Percentiles rank a stretch among this genome's conserved stretches.
These are phyloP conservation scores for Rhopalosiphum maidis DNA, from an alignment of 1,140 invertebrate species.

Conservation along the genomic window DNA sequence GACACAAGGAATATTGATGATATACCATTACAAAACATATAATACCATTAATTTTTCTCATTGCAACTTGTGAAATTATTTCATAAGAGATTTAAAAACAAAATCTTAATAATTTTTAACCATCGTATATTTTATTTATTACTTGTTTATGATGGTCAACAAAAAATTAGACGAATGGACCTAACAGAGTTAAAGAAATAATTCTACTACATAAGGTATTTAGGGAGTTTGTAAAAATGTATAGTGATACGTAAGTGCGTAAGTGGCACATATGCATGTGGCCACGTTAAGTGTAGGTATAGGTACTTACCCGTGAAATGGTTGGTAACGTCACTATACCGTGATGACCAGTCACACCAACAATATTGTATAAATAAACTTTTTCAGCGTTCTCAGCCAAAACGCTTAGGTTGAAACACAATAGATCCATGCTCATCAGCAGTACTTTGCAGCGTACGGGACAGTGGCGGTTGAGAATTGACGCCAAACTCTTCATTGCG, in stretches of 20 bases:
- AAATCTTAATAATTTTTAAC: too few species aligned
- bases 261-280: neutral
- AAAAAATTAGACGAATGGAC: too few species aligned
- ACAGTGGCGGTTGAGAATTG: conserved; percentile 26
- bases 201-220: too few species aligned
- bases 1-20: too few species aligned
- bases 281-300: neutral
- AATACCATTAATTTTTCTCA: too few species aligned
- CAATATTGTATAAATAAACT: conserved; percentile 19
- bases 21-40: too few species aligned
- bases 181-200: too few species aligned
- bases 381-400: conserved; percentile 27
- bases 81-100: too few species aligned
- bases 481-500: neutral
- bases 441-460: conserved; percentile 11
- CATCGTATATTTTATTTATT: too few species aligned
- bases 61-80: too few species aligned
- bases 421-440: neutral
- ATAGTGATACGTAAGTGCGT: accelerated
- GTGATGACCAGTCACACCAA: conserved; percentile 28
- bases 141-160: too few species aligned
- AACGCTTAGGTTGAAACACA: conserved; percentile 45
- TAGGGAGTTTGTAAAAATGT: too few species aligned
- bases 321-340: neutral
- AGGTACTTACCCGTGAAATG: conserved; percentile 20